Evolutionary conservation across 2,888 invertebrate species (phyloP), one percentile per base, ranked within the genome.

Genomic region (Drosophila acutilabella): DNA sequence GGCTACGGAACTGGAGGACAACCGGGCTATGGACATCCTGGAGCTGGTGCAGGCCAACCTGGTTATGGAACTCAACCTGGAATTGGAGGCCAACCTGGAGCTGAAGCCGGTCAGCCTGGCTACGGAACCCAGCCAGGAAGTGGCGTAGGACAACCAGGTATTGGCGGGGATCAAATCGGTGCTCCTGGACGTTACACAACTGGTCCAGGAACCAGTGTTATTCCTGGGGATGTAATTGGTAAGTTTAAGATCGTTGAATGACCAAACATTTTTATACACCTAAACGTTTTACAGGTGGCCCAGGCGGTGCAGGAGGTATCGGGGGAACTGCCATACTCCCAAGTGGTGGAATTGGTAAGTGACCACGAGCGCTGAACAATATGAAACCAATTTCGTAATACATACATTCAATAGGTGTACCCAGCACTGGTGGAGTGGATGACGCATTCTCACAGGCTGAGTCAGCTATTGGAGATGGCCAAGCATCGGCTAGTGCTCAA

Each of bases 401-500:
- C 6, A 3, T 44, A 45, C 7, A 47, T 36, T 7, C 30, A 26
- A 0, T 16, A 80, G 80, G 70, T 23, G 69, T 65, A 0, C 70
- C 79, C 48, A 80, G 75, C 10, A 54, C 38, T 40, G 69, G 71
- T 7, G 90, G 84, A 7, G 91, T 89, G n/a, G 95, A 95, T 80
- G 95, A 94, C 66, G 94, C 95, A 23, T 95, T 96, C 90, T 96
- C 96, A 0, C 95, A 96, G 92, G 96, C 96, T 2, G 94, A 92
- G 66, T 91, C 92, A 0, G 84, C 92, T 0, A 91, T 93, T 41
- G 92, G 90, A 36, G 96, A 95, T 65, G 96, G 96, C 0, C 94
- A 95, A 79, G 96, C 97, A 1, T 94, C 94, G 71, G 97, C 97
- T 2, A 94, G 95, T 59, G 95, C 97, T 13, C 95, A 96, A 92